Percentiles rank a stretch among this genome's conserved stretches.
These are phyloP conservation scores for Apostichopus parvimensis DNA, from an alignment of 35 echinoderm and acorn worm species.

Conservation along the genomic window DNA sequence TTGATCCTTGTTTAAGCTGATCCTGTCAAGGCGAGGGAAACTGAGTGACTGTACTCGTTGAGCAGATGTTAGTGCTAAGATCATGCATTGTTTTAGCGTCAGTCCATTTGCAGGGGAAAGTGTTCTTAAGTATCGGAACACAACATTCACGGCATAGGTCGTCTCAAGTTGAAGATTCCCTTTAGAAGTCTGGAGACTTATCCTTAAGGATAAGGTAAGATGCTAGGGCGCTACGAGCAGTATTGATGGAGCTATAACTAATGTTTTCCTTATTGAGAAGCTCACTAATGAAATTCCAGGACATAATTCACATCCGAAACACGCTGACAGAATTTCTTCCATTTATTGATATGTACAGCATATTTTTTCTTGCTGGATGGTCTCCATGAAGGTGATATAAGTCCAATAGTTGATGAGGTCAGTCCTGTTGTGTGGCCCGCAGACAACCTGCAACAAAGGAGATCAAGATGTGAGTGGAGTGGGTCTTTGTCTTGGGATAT, in stretches of 20 bases:
- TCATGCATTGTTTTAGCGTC: slow-evolving; percentile 25
- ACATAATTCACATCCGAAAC: neutral
- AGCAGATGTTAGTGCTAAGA: slow-evolving; percentile 56
- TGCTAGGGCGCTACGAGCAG: slow-evolving; percentile 40
- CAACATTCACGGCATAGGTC: slow-evolving; percentile 40
- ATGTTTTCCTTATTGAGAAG: no score
- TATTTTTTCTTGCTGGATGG: slow-evolving; percentile 43
- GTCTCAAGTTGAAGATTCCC: slow-evolving; percentile 25
- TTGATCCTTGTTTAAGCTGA: slow-evolving; percentile 4
- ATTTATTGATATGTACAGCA: neutral
- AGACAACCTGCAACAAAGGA: slow-evolving; percentile 54
- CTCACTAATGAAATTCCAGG: neutral
- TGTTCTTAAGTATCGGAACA: slow-evolving; percentile 35
- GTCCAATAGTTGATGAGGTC: slow-evolving; percentile 3
- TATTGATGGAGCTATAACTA: slow-evolving; percentile 42
- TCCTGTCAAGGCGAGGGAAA: slow-evolving; percentile 25
- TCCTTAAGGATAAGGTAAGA: neutral
- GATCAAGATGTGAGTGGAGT: slow-evolving; percentile 6
- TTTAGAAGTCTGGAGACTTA: slow-evolving; percentile 28
- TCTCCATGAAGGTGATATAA: slow-evolving; percentile 52
- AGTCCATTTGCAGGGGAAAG: slow-evolving; percentile 34
- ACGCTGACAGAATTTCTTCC: slow-evolving; percentile 42
- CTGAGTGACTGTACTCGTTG: slow-evolving; percentile 43
- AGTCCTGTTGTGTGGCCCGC: neutral
- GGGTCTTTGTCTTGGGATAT: neutral